phyloP scores from a whole-genome alignment of 92 coral and sea anemone species.

The Phenganax subtilis region DNA sequence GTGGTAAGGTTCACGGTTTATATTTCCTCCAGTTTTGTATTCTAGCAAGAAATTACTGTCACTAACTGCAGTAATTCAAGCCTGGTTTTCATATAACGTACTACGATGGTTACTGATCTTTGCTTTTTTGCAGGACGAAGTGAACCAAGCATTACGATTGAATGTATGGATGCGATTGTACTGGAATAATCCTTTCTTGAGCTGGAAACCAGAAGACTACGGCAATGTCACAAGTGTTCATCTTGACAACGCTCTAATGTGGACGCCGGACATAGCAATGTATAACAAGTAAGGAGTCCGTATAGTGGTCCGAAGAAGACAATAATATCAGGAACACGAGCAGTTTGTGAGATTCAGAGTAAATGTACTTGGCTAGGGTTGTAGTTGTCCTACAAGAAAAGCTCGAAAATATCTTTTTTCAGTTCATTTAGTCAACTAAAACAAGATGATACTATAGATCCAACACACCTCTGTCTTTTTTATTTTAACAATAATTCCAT shows the following conservation, averaged over 20 bases:
- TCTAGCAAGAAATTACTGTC: neutral
- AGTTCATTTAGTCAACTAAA: too few species aligned
- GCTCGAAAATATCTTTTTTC: too few species aligned
- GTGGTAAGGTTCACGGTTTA: constrained; percentile 17
- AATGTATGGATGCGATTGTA: constrained; percentile 11
- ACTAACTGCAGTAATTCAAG: too few species aligned
- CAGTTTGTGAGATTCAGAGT: too few species aligned
- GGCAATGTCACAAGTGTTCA: constrained; percentile 27
- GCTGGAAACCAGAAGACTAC: constrained; percentile 43
- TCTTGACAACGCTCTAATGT: constrained; percentile 31
- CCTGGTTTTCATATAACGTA: too few species aligned
- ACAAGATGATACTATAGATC: too few species aligned
- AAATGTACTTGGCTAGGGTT: too few species aligned
- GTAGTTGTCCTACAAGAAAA: too few species aligned
- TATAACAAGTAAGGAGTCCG: constrained; percentile 40
- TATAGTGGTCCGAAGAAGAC: neutral
- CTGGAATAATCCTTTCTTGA: constrained; percentile 40
- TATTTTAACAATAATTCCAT: too few species aligned
- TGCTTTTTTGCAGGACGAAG: constrained; percentile 19
- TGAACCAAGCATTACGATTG: constrained; percentile 13
- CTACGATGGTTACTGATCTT: neutral
- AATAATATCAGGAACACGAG: neutral
- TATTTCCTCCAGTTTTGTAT: neutral
- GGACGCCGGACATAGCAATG: constrained; percentile 48
- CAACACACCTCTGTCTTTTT: too few species aligned